Evolutionary conservation across 2,888 invertebrate genomes (phyloP).

Genomic region (Lasioglossum figueresi): DNA sequence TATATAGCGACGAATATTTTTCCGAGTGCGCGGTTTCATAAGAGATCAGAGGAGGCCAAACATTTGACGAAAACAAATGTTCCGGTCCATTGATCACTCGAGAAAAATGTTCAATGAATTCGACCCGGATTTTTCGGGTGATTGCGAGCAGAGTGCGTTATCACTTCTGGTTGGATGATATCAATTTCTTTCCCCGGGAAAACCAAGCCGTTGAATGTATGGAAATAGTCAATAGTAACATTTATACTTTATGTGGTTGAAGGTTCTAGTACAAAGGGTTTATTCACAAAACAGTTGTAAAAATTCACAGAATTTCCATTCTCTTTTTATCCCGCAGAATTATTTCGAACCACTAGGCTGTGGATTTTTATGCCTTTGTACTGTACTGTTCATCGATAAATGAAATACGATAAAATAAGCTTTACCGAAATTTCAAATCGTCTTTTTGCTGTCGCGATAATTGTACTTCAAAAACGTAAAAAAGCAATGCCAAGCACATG

Average conservation of each 20-base stretch:
- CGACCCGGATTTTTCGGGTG: conserved; percentile 12
- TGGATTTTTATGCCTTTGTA: background rate
- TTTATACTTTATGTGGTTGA: background rate
- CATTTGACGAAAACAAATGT: conserved; percentile 39
- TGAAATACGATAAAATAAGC: background rate
- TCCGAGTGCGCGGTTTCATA: conserved; percentile 30
- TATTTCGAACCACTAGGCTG: background rate
- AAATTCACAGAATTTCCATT: background rate
- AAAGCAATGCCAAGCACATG: no score
- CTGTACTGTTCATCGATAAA: background rate
- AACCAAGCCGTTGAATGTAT: background rate
- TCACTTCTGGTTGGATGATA: conserved; percentile 10
- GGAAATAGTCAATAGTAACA: background rate
- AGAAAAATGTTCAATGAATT: conserved; percentile 36
- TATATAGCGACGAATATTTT: conserved; percentile 9
- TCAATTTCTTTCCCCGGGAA: conserved; percentile 7
- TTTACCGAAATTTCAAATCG: background rate
- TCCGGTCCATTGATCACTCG: conserved; percentile 28
- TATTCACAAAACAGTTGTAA: background rate
- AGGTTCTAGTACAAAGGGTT: background rate
- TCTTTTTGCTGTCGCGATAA: background rate
- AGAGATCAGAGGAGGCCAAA: conserved; percentile 28
- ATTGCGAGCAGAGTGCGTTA: conserved; percentile 15
- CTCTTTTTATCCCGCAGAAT: background rate
- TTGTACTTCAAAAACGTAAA: background rate